A percentile compares a stretch with the other conserved stretches of the same genome.
phyloP scores from a whole-genome alignment of 2,888 invertebrate species.

The Caenorhabditis sp. region DNA sequence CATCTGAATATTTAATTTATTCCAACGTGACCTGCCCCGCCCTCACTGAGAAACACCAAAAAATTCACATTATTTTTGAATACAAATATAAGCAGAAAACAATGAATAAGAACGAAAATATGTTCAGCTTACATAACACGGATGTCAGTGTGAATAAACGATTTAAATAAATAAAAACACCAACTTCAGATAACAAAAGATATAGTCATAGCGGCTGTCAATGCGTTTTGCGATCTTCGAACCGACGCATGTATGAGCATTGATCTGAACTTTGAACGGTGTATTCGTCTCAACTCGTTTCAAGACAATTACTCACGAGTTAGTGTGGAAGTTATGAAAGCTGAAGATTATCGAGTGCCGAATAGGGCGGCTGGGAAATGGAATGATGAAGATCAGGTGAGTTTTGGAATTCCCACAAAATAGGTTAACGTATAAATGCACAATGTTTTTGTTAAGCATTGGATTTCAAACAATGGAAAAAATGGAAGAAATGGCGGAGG shows the following conservation, averaged over 20 bases:
- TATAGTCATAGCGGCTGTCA: conserved; percentile 26
- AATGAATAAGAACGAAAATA: conserved; percentile 4
- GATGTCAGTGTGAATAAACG: conserved; percentile 8
- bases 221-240: conserved; percentile 26
- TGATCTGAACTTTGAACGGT: conserved; percentile 18
- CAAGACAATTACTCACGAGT: conserved; percentile 3
- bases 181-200: conserved; percentile 23
- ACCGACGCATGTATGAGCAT: conserved; percentile 25
- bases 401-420: no score
- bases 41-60: no score
- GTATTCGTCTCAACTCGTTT: conserved; percentile 13
- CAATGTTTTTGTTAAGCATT: no score
- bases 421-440: no score
- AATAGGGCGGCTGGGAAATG: conserved; percentile 2
- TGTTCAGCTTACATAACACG: conserved; percentile 22
- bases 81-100: not conserved
- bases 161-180: not conserved
- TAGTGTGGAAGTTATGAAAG: conserved; percentile 19
- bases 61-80: not conserved
- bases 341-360: conserved; percentile 21
- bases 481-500: not conserved
- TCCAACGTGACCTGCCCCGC: not conserved
- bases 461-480: conserved; percentile 1
- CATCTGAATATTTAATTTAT: no score
- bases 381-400: conserved; percentile 23